phyloP scores from a whole-genome alignment of 2,797 vertebrate species.

The Liparis tanakae region DNA sequence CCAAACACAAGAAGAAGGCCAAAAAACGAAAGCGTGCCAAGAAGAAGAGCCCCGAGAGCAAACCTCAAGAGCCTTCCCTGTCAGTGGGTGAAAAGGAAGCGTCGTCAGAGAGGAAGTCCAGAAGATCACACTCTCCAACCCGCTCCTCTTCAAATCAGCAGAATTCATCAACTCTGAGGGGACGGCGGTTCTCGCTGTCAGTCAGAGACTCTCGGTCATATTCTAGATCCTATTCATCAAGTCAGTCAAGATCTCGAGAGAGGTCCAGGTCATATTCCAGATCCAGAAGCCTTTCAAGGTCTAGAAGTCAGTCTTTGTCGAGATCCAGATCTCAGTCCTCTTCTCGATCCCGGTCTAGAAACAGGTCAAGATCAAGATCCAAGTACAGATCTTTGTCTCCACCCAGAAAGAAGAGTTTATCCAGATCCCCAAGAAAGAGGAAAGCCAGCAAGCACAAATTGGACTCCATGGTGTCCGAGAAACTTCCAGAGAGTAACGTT shows the following conservation, averaged over 20 bases:
- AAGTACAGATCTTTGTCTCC: constrained; percentile 78
- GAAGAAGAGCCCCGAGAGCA: constrained; percentile 83
- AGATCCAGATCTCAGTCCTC: constrained; percentile 80
- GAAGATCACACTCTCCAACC: constrained; percentile 84
- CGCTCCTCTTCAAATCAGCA: constrained; percentile 82
- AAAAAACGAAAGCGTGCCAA: constrained; percentile 92
- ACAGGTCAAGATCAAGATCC: constrained; percentile 78
- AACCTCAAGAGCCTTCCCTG: constrained; percentile 56
- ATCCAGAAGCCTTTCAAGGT: constrained; percentile 74
- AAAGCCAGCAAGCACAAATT: constrained; percentile 79
- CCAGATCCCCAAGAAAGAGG: constrained; percentile 80
- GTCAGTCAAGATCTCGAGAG: constrained; percentile 76
- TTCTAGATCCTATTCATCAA: constrained; percentile 84
- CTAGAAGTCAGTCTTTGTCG: constrained; percentile 71
- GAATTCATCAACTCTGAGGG: constrained; percentile 83
- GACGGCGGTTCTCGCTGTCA: constrained; percentile 78
- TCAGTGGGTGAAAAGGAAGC: constrained; percentile 81
- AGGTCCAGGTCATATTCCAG: constrained; percentile 79
- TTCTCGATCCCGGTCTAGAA: constrained; percentile 78
- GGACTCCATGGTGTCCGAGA: constrained; percentile 74
- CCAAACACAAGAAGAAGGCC: constrained; percentile 92
- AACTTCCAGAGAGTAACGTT: constrained; percentile 77
- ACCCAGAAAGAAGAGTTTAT: constrained; percentile 71
- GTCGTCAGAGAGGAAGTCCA: constrained; percentile 82
- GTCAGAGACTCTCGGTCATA: constrained; percentile 85